phyloP scores from a whole-genome alignment of 1,140 invertebrate genomes.

The Xylocopa sonorina region DNA sequence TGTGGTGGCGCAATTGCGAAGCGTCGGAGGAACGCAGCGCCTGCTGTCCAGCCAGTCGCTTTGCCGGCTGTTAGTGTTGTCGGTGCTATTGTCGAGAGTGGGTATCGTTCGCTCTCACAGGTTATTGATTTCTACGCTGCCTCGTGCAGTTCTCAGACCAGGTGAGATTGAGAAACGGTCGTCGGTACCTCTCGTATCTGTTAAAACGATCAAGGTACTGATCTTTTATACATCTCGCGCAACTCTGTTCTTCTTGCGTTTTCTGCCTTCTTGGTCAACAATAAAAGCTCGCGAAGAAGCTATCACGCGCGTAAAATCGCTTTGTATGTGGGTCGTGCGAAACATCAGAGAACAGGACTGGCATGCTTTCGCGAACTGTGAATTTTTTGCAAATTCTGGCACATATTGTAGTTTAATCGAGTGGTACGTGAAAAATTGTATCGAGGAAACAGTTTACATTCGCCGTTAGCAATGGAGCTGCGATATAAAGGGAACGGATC shows the following conservation, averaged over 20 bases:
- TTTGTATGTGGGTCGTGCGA: neutral
- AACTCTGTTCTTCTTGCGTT: neutral
- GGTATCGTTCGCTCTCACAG: slow-evolving; percentile 4
- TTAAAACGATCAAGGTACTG: slow-evolving; percentile 15
- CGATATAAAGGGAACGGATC: neutral
- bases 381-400: neutral
- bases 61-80: slow-evolving; percentile 35
- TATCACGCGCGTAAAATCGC: neutral
- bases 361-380: neutral
- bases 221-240: neutral
- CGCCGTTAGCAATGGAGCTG: neutral
- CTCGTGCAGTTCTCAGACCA: slow-evolving; percentile 2
- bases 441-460: neutral
- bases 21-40: neutral
- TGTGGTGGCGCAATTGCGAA: slow-evolving; percentile 43
- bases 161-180: neutral
- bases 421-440: no score
- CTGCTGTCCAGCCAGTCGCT: slow-evolving; percentile 31
- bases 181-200: neutral
- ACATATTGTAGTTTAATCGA: no score
- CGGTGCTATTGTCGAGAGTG: slow-evolving; percentile 7
- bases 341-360: neutral
- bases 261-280: no score
- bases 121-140: slow-evolving; percentile 26
- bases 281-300: neutral